phyloP scores from a whole-genome alignment of 2,888 invertebrate genomes.

The Heterodera filipjevi region DNA sequence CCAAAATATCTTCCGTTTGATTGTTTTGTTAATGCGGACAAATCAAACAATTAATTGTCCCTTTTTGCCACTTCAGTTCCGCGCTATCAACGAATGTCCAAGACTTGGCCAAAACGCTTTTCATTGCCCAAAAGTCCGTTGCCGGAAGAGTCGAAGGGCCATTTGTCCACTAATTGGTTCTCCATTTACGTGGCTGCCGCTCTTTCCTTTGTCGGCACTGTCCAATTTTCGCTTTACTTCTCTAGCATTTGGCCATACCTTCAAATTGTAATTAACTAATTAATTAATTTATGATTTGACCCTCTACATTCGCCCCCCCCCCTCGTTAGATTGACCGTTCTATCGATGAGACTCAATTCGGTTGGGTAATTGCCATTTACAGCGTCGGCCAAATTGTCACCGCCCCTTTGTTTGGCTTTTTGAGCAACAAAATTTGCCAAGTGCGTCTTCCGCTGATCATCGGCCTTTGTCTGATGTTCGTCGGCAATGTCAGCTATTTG shows the following conservation, averaged over 20 bases:
- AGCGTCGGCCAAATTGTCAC: constrained; percentile 66
- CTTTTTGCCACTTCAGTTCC: neutral
- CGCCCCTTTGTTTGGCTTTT: constrained; percentile 65
- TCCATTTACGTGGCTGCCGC: constrained; percentile 47
- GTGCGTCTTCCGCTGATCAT: constrained; percentile 63
- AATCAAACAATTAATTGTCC: neutral
- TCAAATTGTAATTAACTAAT: constrained; percentile 34
- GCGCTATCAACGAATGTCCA: constrained; percentile 5
- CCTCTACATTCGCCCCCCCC: neutral
- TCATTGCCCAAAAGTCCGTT: neutral
- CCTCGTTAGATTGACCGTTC: constrained; percentile 30
- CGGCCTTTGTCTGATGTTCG: constrained; percentile 46
- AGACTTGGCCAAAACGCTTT: constrained; percentile 4
- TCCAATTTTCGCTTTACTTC: constrained; percentile 48
- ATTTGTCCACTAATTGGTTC: constrained; percentile 42
- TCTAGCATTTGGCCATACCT: constrained; percentile 48
- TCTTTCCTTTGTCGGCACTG: constrained; percentile 44
- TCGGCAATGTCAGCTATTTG: constrained; percentile 42
- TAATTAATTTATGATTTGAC: no score
- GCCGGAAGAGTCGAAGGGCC: neutral
- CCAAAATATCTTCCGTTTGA: neutral
- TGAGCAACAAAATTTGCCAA: constrained; percentile 57
- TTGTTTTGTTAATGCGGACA: no score
- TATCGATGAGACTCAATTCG: constrained; percentile 57
- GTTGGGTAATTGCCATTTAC: constrained; percentile 66